phyloP scores from a whole-genome alignment of 2,888 invertebrate species.

The Synergus gifuensis region DNA sequence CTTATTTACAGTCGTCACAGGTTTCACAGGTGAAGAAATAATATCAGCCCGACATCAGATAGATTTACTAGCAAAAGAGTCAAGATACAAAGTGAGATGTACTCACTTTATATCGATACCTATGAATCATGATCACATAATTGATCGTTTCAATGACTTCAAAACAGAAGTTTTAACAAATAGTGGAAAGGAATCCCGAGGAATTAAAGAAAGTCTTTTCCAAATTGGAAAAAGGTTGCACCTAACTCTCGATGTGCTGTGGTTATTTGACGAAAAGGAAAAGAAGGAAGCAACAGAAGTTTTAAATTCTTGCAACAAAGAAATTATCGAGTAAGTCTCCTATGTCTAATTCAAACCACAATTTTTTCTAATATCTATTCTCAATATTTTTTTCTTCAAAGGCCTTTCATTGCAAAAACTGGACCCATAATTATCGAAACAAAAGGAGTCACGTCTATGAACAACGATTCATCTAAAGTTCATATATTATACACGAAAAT shows the following conservation, averaged over 20 bases:
- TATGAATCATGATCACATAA: conserved; percentile 81
- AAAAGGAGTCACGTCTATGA: conserved; percentile 84
- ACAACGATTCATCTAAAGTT: conserved; percentile 91
- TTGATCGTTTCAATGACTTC: conserved; percentile 83
- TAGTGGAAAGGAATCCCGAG: conserved; percentile 78
- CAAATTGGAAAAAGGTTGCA: conserved; percentile 87
- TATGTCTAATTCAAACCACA: conserved; percentile 52
- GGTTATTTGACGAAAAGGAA: conserved; percentile 88
- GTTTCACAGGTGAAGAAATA: conserved; percentile 82
- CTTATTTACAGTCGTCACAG: conserved; percentile 78
- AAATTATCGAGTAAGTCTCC: conserved; percentile 81
- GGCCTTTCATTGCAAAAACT: conserved; percentile 75
- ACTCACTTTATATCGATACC: conserved; percentile 95
- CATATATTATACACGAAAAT: conserved; percentile 89
- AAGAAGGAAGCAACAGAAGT: conserved; percentile 82
- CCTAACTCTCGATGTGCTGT: conserved; percentile 89
- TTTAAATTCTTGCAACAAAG: conserved; percentile 83
- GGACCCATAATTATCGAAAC: conserved; percentile 81
- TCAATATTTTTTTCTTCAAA: conserved; percentile 58
- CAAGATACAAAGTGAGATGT: conserved; percentile 84
- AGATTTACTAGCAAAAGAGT: conserved; percentile 83
- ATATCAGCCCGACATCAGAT: conserved; percentile 86
- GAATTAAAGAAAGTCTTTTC: conserved; percentile 87
- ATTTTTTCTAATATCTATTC: background rate
- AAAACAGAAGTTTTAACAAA: conserved; percentile 77